Conservation (phyloP, 2,113 vertebrate genomes). For the Scytalopus superciliaris region DNA sequence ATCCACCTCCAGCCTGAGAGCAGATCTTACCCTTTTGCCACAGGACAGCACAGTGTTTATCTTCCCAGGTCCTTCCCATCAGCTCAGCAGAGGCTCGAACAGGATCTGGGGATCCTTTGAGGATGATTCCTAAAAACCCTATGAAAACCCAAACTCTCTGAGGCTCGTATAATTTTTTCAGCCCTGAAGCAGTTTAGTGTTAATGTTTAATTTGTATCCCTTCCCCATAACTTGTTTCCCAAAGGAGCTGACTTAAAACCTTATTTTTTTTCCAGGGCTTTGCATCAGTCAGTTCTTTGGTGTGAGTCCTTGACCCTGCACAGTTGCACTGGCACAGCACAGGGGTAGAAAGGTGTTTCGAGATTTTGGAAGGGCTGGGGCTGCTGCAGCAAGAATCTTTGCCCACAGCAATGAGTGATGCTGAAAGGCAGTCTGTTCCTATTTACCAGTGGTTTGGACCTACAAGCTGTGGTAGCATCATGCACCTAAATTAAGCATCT, state of each 20-base stretch:
- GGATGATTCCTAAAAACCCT: background rate
- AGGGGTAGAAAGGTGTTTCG: background rate
- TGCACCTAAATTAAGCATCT: background rate
- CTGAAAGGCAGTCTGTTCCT: background rate
- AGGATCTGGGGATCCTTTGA: background rate
- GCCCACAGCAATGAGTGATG: background rate
- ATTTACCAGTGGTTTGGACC: background rate
- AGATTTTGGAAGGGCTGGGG: background rate
- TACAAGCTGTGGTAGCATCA: background rate
- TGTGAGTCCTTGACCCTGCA: background rate
- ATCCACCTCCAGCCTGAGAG: background rate
- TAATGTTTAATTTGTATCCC: too few relatives aligned
- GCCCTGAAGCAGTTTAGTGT: background rate
- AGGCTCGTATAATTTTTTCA: background rate
- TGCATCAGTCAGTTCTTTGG: background rate
- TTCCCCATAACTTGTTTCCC: background rate
- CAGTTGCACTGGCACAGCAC: background rate
- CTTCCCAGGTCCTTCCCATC: background rate
- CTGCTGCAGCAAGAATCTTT: background rate
- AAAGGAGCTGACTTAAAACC: background rate
- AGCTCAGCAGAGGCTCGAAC: background rate
- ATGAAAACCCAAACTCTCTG: background rate
- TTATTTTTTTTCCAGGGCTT: background rate
- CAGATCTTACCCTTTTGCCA: background rate
- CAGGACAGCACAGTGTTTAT: background rate